phyloP scores from a whole-genome alignment of 23 tunicate genomes.

The Diplosoma virens region DNA sequence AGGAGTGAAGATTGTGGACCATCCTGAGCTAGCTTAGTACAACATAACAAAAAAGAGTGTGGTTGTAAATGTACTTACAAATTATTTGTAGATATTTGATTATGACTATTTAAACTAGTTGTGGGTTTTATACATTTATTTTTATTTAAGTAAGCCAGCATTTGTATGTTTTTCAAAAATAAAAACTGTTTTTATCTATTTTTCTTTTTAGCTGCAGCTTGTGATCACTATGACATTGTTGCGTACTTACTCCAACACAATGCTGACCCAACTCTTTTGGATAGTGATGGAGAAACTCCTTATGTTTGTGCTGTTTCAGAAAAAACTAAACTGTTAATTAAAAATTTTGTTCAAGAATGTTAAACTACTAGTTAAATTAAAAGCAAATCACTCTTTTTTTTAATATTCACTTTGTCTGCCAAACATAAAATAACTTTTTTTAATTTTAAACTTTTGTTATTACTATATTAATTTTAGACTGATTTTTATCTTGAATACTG shows the following conservation, averaged over 20 bases:
- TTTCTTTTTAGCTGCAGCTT: slow-evolving; percentile 39
- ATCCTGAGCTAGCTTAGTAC: not conserved
- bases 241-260: slow-evolving; percentile 22
- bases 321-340: not conserved
- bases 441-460: no score
- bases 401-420: no score
- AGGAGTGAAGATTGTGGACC: no score
- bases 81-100: not conserved
- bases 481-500: no score
- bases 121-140: no score
- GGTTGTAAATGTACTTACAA: not conserved
- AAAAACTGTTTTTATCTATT: not conserved
- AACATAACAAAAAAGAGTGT: not conserved
- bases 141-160: no score
- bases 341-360: no score
- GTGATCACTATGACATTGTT: slow-evolving; percentile 50
- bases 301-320: slow-evolving; percentile 35
- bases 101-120: not conserved
- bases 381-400: no score
- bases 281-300: slow-evolving; percentile 56
- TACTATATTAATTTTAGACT: no score
- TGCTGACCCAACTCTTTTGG: slow-evolving; percentile 36
- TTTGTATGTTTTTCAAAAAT: not conserved
- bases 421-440: no score
- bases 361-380: no score